phyloP scores from a whole-genome alignment of 2,113 vertebrate genomes.

The Equus przewalskii region DNA sequence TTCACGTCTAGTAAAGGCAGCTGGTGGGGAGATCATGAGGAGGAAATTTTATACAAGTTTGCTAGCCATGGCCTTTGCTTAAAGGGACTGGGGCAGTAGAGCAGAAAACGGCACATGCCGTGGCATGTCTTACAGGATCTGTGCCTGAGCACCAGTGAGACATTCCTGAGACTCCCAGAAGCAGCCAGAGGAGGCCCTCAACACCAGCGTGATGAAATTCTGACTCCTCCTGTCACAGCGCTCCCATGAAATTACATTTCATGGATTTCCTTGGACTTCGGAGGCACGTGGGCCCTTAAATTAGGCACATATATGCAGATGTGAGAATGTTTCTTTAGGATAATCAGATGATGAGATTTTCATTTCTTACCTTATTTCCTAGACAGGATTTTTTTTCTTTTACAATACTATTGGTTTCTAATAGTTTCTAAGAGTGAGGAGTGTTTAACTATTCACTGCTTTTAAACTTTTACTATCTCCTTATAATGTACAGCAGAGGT shows the following conservation, averaged over 20 bases:
- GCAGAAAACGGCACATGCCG: background rate
- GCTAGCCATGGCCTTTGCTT: background rate
- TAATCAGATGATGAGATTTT: background rate
- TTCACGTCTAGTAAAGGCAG: background rate
- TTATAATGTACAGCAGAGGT: background rate
- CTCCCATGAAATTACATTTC: background rate
- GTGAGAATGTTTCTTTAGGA: constrained; percentile 25
- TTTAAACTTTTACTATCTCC: background rate
- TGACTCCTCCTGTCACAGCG: background rate
- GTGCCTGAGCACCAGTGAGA: background rate
- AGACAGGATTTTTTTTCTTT: background rate
- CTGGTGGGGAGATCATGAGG: background rate
- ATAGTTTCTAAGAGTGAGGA: constrained; percentile 6
- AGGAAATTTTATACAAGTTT: background rate
- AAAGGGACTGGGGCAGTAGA: background rate
- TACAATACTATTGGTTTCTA: background rate
- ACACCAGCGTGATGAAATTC: background rate
- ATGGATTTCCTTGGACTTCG: background rate
- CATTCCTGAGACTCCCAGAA: background rate
- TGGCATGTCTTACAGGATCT: background rate
- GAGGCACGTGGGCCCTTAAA: background rate
- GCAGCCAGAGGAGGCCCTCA: background rate
- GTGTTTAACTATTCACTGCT: background rate
- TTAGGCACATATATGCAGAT: background rate
- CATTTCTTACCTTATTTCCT: constrained; percentile 26